Evolutionary conservation across 2,797 vertebrate species (phyloP).

Genomic region (Aplochiton taeniatus): DNA sequence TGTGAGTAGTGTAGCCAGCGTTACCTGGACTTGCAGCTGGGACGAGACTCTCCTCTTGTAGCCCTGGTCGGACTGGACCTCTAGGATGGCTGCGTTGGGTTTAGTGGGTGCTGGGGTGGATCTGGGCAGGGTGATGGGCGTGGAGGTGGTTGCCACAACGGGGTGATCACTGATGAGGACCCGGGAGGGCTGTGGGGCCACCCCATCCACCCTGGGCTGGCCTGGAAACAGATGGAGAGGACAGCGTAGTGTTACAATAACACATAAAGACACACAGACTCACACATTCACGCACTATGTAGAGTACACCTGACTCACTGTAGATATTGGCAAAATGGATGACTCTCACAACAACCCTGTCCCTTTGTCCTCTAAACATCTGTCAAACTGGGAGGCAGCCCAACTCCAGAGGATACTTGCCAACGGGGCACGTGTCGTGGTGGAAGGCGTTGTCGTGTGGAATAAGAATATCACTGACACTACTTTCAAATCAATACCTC

Average conservation of each 20-base stretch:
- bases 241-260: not conserved
- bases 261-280: too few species aligned
- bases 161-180: constrained; percentile 49
- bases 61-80: constrained; percentile 69
- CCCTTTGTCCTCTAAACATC: constrained; percentile 21
- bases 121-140: constrained; percentile 54
- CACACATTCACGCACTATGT: too few species aligned
- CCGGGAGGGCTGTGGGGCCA: constrained; percentile 59
- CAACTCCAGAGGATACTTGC: constrained; percentile 26
- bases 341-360: constrained; percentile 19
- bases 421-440: constrained; percentile 39
- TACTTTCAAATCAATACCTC: too few species aligned
- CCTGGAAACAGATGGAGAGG: constrained; percentile 65
- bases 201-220: constrained; percentile 73
- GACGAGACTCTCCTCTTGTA: constrained; percentile 50
- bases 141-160: constrained; percentile 74
- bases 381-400: constrained; percentile 35
- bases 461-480: too few species aligned
- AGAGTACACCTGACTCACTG: not conserved
- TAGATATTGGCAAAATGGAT: constrained; percentile 4
- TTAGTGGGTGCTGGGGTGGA: constrained; percentile 49
- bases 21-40: constrained; percentile 81
- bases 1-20: not conserved
- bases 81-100: constrained; percentile 67
- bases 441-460: not conserved